Evolutionary conservation across 1,140 invertebrate genomes (phyloP), one percentile per base, ranked within the genome.

Genomic region (Drosophila athabasca): DNA sequence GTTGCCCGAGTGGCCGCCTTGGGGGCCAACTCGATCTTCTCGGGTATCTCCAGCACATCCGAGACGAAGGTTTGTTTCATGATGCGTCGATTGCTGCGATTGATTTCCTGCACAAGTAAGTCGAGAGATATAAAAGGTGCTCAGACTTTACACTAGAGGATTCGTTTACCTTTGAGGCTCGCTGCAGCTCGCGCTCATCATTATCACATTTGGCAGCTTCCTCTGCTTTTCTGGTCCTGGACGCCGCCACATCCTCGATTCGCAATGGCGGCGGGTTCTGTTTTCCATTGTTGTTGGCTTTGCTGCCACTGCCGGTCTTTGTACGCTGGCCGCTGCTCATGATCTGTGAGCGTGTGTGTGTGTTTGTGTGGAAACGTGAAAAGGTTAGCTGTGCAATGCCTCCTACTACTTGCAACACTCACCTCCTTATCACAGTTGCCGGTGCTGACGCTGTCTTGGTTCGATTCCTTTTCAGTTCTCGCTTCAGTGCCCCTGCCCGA

Each of bases 41-140:
- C 93, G 0, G 94, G 94, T 79, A 95, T 95, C 61, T 95, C 92
- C 17, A 95, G 78, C 3, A 95, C 93, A 74, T 95, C 93, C 3
- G 94, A 94, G 31, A 93, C 92, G 68, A 94, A 93, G 57, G 93
- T 94, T 78, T 93, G 93, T 79, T 93, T 93, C 48, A 94, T 93
- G 55, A 94, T 93, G 80, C 93, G 93, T 59, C 93, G 92, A 68
- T 94, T 94, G 55, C 93, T 93, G 50, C 93, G 92, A 79, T 94
- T 94, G 24, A 93, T 93, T 91, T 94, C 93, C 82, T 94, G 43
- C 3, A 35, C 24, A 24, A 4, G 3, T 9, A 24, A 3, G 3
- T 9, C 2, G 0, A 11, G 39, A 13, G 6, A 17, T 45, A 41
- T 15, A 26, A 46, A 6, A 9, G 1, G 11, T 6, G 45, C 1